These are phyloP conservation scores for Hylaea fasciaria DNA, from an alignment of 2,888 invertebrate genomes.

Conservation along the genomic window DNA sequence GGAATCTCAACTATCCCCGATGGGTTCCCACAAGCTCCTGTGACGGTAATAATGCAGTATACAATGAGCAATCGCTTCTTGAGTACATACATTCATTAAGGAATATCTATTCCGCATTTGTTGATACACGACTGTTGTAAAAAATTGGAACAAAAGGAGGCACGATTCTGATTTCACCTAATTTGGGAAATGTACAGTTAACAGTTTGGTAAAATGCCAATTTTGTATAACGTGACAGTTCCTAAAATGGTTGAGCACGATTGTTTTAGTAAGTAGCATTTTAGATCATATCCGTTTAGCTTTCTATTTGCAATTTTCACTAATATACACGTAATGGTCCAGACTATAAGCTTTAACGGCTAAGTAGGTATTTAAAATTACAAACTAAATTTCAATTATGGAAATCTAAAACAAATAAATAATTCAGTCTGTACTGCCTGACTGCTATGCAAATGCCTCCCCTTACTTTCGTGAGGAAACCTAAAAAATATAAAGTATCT, in stretches of 20 bases:
- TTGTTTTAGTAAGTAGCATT: conserved; percentile 43
- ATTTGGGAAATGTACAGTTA: conserved; percentile 41
- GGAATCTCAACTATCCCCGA: conserved; percentile 55
- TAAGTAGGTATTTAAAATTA: background rate
- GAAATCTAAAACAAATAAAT: background rate
- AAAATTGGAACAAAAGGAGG: conserved; percentile 28
- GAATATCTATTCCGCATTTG: conserved; percentile 29
- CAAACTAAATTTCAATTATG: background rate
- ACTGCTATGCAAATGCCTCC: too few species aligned
- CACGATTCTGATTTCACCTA: conserved; percentile 42
- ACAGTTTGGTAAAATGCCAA: conserved; percentile 43
- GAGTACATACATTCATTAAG: conserved; percentile 32
- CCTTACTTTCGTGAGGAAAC: too few species aligned
- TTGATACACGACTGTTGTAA: conserved; percentile 12
- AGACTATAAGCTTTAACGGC: conserved; percentile 4
- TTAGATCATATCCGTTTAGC: conserved; percentile 38
- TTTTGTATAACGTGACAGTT: conserved; percentile 44
- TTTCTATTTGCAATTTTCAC: conserved; percentile 38
- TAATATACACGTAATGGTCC: conserved; percentile 21
- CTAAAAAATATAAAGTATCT: too few species aligned
- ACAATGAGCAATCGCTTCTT: conserved; percentile 66
- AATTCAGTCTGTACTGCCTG: too few species aligned
- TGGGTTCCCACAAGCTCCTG: conserved; percentile 68
- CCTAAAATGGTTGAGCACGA: conserved; percentile 43
- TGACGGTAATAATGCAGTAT: conserved; percentile 60